A percentile compares a stretch with the other conserved stretches of the same genome.
These are phyloP conservation scores for Cephus rjabovi DNA, from an alignment of 2,888 invertebrate species.

Conservation along the genomic window DNA sequence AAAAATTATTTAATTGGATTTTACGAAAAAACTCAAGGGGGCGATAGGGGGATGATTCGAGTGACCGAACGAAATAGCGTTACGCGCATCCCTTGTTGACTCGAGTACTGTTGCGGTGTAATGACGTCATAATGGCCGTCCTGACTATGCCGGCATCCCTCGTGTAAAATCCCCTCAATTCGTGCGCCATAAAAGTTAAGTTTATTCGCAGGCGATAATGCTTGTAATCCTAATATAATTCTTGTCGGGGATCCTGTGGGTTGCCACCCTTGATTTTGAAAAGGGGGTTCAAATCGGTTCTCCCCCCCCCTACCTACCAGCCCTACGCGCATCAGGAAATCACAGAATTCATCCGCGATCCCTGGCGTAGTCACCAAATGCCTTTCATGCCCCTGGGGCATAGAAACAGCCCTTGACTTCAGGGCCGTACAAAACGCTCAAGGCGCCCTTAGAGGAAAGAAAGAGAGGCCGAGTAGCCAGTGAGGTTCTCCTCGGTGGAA, in stretches of 20 bases:
- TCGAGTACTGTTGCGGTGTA: neutral
- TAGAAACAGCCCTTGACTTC: too few species aligned
- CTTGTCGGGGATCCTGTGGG: slow-evolving; percentile 47
- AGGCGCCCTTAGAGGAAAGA: too few species aligned
- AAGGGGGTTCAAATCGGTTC: slow-evolving; percentile 34
- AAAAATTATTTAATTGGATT: too few species aligned
- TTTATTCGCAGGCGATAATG: slow-evolving; percentile 65
- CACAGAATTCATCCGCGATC: slow-evolving; percentile 41
- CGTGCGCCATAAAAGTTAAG: slow-evolving; percentile 64
- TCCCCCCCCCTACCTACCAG: slow-evolving; percentile 8
- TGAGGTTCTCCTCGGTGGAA: too few species aligned
- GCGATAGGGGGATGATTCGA: neutral
- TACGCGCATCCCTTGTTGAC: neutral
- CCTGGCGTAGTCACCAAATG: slow-evolving; percentile 34
- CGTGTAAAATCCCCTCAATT: slow-evolving; percentile 46
- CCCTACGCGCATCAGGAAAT: slow-evolving; percentile 40
- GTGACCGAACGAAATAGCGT: neutral
- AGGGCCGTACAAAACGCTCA: too few species aligned
- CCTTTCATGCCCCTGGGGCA: slow-evolving; percentile 27
- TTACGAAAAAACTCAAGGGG: neutral
- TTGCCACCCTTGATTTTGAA: slow-evolving; percentile 28
- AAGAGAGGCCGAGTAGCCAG: too few species aligned
- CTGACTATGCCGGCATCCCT: too few species aligned
- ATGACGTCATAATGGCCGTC: too few species aligned
- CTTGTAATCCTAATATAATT: slow-evolving; percentile 67